These are phyloP conservation scores for Paramuricea clavata DNA, from an alignment of 92 coral and sea anemone species.

Conservation along the genomic window DNA sequence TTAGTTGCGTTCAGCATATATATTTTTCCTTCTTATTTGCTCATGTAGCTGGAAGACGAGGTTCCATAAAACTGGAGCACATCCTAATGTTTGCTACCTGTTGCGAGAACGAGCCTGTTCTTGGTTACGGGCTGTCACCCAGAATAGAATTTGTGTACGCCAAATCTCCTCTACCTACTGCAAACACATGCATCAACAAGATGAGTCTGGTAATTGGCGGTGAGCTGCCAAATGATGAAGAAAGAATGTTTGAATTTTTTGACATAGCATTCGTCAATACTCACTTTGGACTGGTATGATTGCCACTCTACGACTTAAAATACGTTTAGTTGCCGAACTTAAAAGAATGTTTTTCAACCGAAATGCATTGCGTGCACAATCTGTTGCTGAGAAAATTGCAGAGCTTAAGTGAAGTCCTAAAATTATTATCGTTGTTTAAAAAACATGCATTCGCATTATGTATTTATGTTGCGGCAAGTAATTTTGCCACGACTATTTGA, in stretches of 20 bases:
- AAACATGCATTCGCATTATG: too few relatives aligned
- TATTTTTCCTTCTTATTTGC: background rate
- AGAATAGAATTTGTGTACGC: background rate
- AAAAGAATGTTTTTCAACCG: background rate
- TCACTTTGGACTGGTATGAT: conserved; percentile 44
- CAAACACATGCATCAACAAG: conserved; percentile 62
- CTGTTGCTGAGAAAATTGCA: too few relatives aligned
- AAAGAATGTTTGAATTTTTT: conserved; percentile 31
- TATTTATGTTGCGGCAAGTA: too few relatives aligned
- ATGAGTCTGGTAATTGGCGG: conserved; percentile 36
- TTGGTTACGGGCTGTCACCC: conserved; percentile 53
- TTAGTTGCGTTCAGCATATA: background rate
- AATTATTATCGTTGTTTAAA: too few relatives aligned
- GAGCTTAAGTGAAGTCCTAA: too few relatives aligned
- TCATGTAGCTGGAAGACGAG: conserved; percentile 65
- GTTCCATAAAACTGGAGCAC: conserved; percentile 10
- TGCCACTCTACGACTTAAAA: background rate
- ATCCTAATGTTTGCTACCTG: conserved; percentile 48
- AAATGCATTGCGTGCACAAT: background rate
- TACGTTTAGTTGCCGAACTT: background rate
- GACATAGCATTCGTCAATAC: conserved; percentile 48
- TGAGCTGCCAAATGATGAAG: conserved; percentile 13
- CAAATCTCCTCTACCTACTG: conserved; percentile 51
- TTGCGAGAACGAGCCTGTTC: conserved; percentile 61
- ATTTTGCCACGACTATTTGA: too few relatives aligned